Percentiles rank a stretch among this genome's conserved stretches.
phyloP scores from a whole-genome alignment of 2,113 vertebrate species.

The Procavia capensis region DNA sequence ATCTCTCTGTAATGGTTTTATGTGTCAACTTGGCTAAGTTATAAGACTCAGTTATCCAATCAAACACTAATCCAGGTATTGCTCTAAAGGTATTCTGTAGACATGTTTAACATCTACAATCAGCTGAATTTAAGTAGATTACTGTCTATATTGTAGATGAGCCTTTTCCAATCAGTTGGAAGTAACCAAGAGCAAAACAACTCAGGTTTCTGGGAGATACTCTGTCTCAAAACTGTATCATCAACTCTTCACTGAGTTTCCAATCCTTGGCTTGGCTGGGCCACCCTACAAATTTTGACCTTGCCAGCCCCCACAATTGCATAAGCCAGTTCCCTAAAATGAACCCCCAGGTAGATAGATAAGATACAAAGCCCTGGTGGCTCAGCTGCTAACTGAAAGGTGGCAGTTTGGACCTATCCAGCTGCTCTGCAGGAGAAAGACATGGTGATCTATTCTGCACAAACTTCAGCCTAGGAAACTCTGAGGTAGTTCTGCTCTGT shows the following conservation, averaged over 20 bases:
- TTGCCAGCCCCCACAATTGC: not conserved
- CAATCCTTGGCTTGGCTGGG: too few relatives aligned
- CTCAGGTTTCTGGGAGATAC: not conserved
- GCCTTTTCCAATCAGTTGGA: not conserved
- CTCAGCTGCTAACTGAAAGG: too few relatives aligned
- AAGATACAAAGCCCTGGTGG: too few relatives aligned
- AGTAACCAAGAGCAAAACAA: not conserved
- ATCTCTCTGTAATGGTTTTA: not conserved
- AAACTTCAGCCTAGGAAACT: too few relatives aligned
- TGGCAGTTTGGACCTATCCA: too few relatives aligned
- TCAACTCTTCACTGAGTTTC: not conserved
- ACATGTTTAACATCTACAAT: not conserved
- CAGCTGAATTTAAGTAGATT: not conserved
- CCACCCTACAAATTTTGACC: not conserved
- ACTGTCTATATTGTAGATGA: not conserved
- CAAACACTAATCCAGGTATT: not conserved
- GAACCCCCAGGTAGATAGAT: not conserved
- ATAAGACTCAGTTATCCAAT: not conserved
- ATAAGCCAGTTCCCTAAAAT: not conserved
- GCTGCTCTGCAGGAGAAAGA: too few relatives aligned
- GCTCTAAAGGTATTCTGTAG: not conserved
- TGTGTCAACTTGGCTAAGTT: not conserved
- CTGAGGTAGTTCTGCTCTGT: too few relatives aligned
- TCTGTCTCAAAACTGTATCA: not conserved
- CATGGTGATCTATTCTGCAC: too few relatives aligned